These are phyloP conservation scores for Pteropus alecto DNA, from an alignment of 2,113 vertebrate species.

Conservation along the genomic window DNA sequence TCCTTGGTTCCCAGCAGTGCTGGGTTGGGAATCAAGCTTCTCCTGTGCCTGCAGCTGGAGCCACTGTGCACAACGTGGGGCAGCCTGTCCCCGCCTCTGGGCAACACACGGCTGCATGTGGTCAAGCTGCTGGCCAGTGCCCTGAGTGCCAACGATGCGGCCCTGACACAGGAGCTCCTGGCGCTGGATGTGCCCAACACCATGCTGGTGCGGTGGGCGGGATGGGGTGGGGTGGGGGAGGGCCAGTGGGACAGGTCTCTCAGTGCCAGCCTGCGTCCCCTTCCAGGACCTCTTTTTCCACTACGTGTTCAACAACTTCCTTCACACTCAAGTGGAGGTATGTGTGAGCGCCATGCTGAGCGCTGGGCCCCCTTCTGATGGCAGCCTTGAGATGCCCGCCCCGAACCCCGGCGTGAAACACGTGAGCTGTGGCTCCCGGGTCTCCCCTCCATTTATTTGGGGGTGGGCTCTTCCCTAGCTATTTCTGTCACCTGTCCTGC, in stretches of 20 bases:
- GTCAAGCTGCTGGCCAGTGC: slow-evolving; percentile 80
- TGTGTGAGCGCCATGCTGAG: slow-evolving; percentile 77
- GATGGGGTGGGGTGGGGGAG: accelerated
- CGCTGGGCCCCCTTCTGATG: slow-evolving; percentile 20
- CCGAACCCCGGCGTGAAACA: slow-evolving; percentile 75
- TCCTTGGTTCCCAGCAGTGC: accelerated
- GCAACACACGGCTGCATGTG: slow-evolving; percentile 80
- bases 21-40: background rate
- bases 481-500: no score
- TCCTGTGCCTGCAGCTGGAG: slow-evolving; percentile 63
- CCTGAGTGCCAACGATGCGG: slow-evolving; percentile 70
- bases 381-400: background rate
- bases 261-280: background rate
- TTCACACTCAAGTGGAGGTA: slow-evolving; percentile 81
- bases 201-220: slow-evolving; percentile 74
- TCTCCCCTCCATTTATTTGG: no score
- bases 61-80: slow-evolving; percentile 80
- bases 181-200: slow-evolving; percentile 77
- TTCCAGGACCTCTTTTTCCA: slow-evolving; percentile 83
- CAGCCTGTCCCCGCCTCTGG: slow-evolving; percentile 76
- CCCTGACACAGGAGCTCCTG: slow-evolving; percentile 79
- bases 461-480: background rate
- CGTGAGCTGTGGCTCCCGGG: slow-evolving; percentile 52
- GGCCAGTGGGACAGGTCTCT: accelerated
- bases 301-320: slow-evolving; percentile 83